phyloP scores from a whole-genome alignment of 2,888 invertebrate species.

The Ceratothoa steindachneri region DNA sequence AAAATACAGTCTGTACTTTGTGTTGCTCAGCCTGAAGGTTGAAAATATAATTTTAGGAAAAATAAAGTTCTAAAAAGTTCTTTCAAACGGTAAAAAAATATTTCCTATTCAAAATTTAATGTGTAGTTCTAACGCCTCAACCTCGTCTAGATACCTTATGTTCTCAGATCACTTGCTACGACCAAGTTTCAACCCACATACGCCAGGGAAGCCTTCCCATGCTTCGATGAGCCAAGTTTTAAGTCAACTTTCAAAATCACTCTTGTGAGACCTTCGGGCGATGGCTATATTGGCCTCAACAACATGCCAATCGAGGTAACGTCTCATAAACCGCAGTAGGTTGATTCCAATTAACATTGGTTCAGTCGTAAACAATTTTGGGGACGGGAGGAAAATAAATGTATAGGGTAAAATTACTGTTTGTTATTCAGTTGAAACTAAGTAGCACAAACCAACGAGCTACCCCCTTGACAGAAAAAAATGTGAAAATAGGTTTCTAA shows the following conservation, averaged over 20 bases:
- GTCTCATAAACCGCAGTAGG: too few relatives aligned
- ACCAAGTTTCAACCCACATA: conserved; percentile 93
- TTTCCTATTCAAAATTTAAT: not conserved
- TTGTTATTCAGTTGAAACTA: too few relatives aligned
- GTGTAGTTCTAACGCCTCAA: too few relatives aligned
- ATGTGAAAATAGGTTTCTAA: too few relatives aligned
- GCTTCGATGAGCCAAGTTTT: conserved; percentile 88
- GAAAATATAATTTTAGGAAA: too few relatives aligned
- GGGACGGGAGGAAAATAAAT: not conserved
- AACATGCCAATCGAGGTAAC: conserved; percentile 77
- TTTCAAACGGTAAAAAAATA: not conserved
- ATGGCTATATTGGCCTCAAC: conserved; percentile 69
- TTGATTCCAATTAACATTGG: too few relatives aligned
- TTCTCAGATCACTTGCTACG: conserved; percentile 64
- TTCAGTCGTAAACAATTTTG: not conserved
- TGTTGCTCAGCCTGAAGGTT: too few relatives aligned
- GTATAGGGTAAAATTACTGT: not conserved
- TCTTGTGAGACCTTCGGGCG: conserved; percentile 65
- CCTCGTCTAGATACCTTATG: not conserved
- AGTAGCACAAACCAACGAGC: too few relatives aligned
- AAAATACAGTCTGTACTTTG: too few relatives aligned
- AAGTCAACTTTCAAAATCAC: conserved; percentile 79
- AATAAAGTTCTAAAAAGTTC: not conserved
- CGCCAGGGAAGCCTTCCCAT: conserved; percentile 87
- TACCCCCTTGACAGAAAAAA: too few relatives aligned